Evolutionary conservation across 2,888 invertebrate genomes (phyloP).

Genomic region (Lydus trimaculatus): DNA sequence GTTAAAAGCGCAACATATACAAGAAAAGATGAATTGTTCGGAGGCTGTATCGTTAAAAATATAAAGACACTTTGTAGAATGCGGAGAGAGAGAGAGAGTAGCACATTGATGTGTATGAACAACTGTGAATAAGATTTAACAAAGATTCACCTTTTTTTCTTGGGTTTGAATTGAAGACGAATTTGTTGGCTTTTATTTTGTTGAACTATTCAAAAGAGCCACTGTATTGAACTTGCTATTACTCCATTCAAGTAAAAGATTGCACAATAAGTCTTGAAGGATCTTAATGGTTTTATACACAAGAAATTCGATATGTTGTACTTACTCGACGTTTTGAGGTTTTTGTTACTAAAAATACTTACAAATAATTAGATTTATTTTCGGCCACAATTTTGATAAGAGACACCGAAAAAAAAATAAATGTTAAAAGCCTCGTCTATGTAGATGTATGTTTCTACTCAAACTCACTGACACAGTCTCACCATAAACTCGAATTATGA

Average conservation of each 20-base stretch:
- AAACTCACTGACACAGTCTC: slow-evolving; percentile 31
- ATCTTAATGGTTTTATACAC: background rate
- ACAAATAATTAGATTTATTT: background rate
- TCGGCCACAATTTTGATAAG: background rate
- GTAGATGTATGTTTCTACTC: background rate
- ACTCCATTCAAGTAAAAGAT: background rate
- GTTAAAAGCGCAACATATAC: slow-evolving; percentile 1
- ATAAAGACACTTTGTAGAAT: slow-evolving; percentile 3
- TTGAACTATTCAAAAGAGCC: background rate
- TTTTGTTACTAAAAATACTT: slow-evolving; percentile 3
- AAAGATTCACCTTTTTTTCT: slow-evolving; percentile 8
- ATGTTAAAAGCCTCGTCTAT: background rate
- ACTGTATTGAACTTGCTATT: background rate
- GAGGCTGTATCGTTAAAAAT: background rate
- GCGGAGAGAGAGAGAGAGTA: no score
- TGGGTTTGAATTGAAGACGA: background rate
- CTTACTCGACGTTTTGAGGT: background rate
- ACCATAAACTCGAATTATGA: slow-evolving; percentile 36
- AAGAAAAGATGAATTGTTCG: slow-evolving; percentile 9
- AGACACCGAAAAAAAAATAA: background rate
- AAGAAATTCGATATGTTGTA: background rate
- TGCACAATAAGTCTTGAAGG: background rate
- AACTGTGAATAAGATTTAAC: slow-evolving; percentile 6
- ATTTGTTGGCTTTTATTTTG: slow-evolving; percentile 7
- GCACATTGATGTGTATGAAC: background rate